phyloP scores from a whole-genome alignment of 2,113 vertebrate species.

The Nibea albiflora region DNA sequence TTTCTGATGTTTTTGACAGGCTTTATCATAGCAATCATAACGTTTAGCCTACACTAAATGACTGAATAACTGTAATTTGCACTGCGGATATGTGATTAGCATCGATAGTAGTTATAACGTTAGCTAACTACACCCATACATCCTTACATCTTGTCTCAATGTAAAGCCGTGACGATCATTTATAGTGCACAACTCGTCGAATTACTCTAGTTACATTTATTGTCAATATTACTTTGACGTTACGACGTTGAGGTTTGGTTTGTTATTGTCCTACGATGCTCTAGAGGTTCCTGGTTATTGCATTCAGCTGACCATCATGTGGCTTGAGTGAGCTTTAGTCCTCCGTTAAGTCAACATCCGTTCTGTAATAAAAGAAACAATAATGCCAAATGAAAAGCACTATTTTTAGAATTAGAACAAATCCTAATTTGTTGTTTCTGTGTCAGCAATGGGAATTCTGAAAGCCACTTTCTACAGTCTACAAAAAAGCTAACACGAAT shows the following conservation, averaged over 20 bases:
- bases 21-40: no score
- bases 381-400: neutral
- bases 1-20: no score
- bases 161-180: neutral
- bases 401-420: no score
- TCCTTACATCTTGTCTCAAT: neutral
- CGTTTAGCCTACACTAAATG: neutral
- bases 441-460: no score
- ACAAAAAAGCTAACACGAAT: no score
- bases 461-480: no score
- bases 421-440: no score
- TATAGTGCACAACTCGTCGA: neutral
- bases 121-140: neutral
- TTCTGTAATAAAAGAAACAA: neutral
- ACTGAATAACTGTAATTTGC: neutral
- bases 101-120: neutral
- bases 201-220: neutral
- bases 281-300: neutral
- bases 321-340: neutral
- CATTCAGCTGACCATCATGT: conserved; percentile 67
- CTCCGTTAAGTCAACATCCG: neutral
- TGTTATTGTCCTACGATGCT: neutral
- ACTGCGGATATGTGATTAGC: neutral
- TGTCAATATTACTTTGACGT: rapidly evolving
- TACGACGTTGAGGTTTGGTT: neutral